Evolutionary conservation across 2,797 vertebrate species (phyloP), one percentile per base, ranked within the genome.

Genomic region (Anomalospiza imberbis): DNA sequence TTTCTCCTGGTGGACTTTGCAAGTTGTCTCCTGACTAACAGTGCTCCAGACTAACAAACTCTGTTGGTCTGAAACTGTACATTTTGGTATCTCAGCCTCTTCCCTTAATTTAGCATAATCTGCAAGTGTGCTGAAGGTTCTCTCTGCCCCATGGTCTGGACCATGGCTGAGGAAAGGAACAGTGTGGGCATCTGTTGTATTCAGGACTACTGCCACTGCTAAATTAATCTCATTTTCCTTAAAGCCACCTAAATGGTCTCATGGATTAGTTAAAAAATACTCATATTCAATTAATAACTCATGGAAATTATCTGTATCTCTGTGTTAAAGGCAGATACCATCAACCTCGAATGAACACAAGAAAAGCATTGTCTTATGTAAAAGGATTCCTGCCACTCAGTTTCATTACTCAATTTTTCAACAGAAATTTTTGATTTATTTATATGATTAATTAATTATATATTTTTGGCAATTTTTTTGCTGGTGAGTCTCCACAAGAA

Each of bases 271-370:
- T 48, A 40, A 45, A 76, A 31, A 55, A 44, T 18, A 40, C 42
- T 86, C 44, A 45, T 45, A 55, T 55, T 84, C 40, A 88, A 55
- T 88, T 80, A 60, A 65, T 71, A 93, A 85, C n/a, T 77, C 50
- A 29, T 25, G 55, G 17, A 88, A 90, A 84, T 91, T 70, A 72
- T 48, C 44, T 90, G 10, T 47, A 58, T 74, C 20, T 85, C 40
- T 32, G 54, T 65, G 28, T 58, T 83, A 81, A 75, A 73, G 75
- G 65, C 28, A 89, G 68, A 80, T 36, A 19, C 63, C 45, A 92
- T 61, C 70, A 81, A 40, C 24, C 12, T 80, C 5, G 16, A 80
- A 68, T 7, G 31, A 78, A 91, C 47, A 61, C 12, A 54, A 60
- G 17, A 3, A 73, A 71, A 60, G 3, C 6, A 65, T 15, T 32